A percentile compares a stretch with the other conserved stretches of the same genome.
These are phyloP conservation scores for Tuta absoluta DNA, from an alignment of 2,888 invertebrate genomes.

Conservation along the genomic window DNA sequence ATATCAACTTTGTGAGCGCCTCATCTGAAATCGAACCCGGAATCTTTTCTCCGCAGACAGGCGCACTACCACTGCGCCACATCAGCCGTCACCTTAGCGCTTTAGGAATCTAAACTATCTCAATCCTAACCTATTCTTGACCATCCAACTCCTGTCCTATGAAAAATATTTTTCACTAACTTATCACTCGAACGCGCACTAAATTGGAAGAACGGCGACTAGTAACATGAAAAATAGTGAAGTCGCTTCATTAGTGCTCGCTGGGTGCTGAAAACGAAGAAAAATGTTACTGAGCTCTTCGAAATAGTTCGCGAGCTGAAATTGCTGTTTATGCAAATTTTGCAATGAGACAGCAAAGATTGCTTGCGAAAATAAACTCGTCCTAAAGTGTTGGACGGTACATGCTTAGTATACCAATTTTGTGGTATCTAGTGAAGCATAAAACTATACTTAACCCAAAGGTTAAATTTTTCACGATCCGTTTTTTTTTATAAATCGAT, in stretches of 20 bases:
- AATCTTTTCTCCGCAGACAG: no score
- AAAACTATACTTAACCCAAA: no score
- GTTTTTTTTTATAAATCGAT: no score
- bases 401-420: background rate
- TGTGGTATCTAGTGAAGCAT: no score
- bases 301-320: constrained; percentile 14
- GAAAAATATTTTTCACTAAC: constrained; percentile 19
- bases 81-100: no score
- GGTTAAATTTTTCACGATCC: no score
- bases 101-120: no score
- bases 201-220: constrained; percentile 23
- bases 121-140: background rate
- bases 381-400: background rate
- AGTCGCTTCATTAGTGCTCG: constrained; percentile 26
- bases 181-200: constrained; percentile 21
- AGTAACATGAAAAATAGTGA: constrained; percentile 23
- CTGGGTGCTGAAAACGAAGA: constrained; percentile 10
- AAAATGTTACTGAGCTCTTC: constrained; percentile 12
- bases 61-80: no score
- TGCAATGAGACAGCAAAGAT: background rate
- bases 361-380: background rate
- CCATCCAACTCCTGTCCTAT: background rate
- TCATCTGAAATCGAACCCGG: no score
- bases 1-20: no score
- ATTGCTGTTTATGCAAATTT: constrained; percentile 13